Evolutionary conservation across 1,140 invertebrate species (phyloP).

Genomic region (Drosophila seguyi): DNA sequence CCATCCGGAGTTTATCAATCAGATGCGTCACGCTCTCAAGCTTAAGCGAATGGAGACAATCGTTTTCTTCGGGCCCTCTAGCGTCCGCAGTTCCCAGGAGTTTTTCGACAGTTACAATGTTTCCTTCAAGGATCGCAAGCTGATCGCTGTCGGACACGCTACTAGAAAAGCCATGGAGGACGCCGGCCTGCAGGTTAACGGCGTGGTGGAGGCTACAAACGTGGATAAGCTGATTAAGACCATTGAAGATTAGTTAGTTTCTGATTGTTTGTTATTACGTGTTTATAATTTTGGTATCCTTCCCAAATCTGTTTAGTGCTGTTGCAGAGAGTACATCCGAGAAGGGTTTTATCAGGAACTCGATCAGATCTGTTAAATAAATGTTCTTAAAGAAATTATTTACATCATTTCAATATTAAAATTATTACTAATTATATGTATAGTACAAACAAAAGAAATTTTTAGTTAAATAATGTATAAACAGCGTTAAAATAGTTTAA

Average conservation of each 20-base stretch:
- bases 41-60: slow-evolving; percentile 82
- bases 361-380: neutral
- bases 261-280: slow-evolving; percentile 2
- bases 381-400: neutral
- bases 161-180: slow-evolving; percentile 40
- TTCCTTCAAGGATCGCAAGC: slow-evolving; percentile 40
- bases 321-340: neutral
- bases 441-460: too few species aligned
- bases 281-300: slow-evolving; percentile 26
- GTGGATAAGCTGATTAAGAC: slow-evolving; percentile 23
- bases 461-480: too few species aligned
- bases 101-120: slow-evolving; percentile 37
- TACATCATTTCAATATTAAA: neutral
- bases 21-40: slow-evolving; percentile 82
- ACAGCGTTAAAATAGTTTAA: neutral
- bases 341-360: neutral
- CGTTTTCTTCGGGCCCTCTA: slow-evolving; percentile 86
- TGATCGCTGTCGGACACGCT: slow-evolving; percentile 38
- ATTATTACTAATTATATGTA: too few species aligned
- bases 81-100: slow-evolving; percentile 48
- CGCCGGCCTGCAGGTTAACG: slow-evolving; percentile 21
- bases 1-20: slow-evolving; percentile 79
- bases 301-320: slow-evolving; percentile 30
- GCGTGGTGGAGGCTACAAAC: slow-evolving; percentile 5
- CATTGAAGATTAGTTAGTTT: slow-evolving; percentile 30